A percentile compares a stretch with the other conserved stretches of the same genome.
Evolutionary conservation across 2,113 vertebrate genomes (phyloP).

Genomic region (Centrocercus urophasianus): DNA sequence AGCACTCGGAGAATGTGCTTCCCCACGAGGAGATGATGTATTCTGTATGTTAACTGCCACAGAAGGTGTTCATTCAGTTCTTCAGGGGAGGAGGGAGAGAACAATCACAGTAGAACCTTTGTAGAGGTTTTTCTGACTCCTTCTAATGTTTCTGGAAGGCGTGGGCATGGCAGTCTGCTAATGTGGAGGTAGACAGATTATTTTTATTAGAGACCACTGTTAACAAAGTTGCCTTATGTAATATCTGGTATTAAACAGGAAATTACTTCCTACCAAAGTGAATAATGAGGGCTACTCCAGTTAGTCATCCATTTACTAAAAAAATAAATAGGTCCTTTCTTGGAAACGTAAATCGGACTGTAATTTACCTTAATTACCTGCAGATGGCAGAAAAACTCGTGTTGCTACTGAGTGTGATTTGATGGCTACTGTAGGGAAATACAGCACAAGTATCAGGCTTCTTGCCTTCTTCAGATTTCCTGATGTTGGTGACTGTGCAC

Average conservation of each 20-base stretch:
- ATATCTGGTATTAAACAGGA: slow-evolving; percentile 74
- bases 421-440: not conserved
- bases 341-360: not conserved
- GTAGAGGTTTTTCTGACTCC: slow-evolving; percentile 23
- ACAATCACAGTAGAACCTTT: slow-evolving; percentile 59
- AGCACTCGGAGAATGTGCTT: not conserved
- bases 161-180: slow-evolving; percentile 11
- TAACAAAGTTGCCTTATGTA: slow-evolving; percentile 57
- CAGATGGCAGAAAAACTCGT: slow-evolving; percentile 69
- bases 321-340: slow-evolving; percentile 53
- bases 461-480: not conserved
- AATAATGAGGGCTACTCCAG: slow-evolving; percentile 68
- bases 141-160: slow-evolving; percentile 35
- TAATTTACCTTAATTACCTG: slow-evolving; percentile 52
- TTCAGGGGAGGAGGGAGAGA: slow-evolving; percentile 51
- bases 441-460: not conserved
- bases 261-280: slow-evolving; percentile 69
- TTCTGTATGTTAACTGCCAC: slow-evolving; percentile 70
- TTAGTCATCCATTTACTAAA: slow-evolving; percentile 33
- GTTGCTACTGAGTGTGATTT: not conserved
- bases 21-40: not conserved
- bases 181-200: slow-evolving; percentile 51
- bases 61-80: slow-evolving; percentile 73
- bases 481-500: not conserved
- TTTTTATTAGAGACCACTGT: slow-evolving; percentile 72